Percentiles rank a stretch among this genome's conserved stretches.
phyloP scores from a whole-genome alignment of 1,140 invertebrate genomes.

The Solenopsis invicta region DNA sequence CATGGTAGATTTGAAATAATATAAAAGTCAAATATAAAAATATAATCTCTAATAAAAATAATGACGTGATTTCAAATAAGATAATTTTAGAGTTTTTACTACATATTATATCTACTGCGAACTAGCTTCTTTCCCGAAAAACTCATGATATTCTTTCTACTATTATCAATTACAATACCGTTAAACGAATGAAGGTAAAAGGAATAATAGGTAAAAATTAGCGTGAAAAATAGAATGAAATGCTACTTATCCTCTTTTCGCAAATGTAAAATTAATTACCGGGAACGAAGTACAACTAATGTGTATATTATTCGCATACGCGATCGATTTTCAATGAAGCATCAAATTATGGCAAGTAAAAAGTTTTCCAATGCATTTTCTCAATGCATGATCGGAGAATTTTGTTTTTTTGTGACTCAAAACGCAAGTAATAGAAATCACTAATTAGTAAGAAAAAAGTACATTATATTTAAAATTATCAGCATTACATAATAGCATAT shows the following conservation, averaged over 20 bases:
- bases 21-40: not conserved
- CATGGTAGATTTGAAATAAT: not conserved
- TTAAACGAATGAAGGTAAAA: not conserved
- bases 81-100: not conserved
- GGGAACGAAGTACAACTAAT: not conserved
- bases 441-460: not conserved
- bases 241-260: not conserved
- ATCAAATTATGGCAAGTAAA: not conserved
- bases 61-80: not conserved
- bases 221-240: not conserved
- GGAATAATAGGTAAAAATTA: not conserved
- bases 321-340: not conserved
- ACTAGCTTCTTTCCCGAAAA: not conserved
- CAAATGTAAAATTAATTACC: conserved; percentile 31
- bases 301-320: not conserved
- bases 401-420: conserved; percentile 17
- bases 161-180: conserved; percentile 10
- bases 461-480: not conserved
- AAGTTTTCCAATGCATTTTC: not conserved
- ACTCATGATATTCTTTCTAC: not conserved
- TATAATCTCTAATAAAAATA: not conserved
- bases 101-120: not conserved
- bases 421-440: not conserved
- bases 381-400: not conserved
- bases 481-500: not conserved